These are phyloP conservation scores for Tarsius wallacei DNA, from an alignment of 2,797 vertebrate species.

Conservation along the genomic window DNA sequence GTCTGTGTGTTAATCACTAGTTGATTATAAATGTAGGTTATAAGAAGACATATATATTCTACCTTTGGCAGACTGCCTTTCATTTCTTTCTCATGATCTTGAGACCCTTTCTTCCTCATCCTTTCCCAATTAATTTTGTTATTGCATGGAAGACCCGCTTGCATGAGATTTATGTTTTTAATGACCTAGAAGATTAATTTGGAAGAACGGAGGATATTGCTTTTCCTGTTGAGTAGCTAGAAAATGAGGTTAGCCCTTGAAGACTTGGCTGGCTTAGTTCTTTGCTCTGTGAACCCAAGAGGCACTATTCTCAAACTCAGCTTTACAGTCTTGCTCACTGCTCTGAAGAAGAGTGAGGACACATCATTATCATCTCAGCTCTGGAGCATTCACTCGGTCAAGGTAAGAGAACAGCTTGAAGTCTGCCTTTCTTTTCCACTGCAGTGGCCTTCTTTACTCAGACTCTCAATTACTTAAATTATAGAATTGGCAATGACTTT, in stretches of 20 bases:
- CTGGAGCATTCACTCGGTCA: accelerated
- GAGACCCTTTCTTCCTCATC: conserved; percentile 16
- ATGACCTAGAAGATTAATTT: conserved; percentile 81
- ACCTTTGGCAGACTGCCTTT: conserved; percentile 8
- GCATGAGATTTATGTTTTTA: conserved; percentile 77
- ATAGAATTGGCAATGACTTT: conserved; percentile 73
- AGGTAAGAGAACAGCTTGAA: neutral
- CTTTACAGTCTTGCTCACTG: neutral
- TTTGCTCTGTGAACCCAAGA: neutral
- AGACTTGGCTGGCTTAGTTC: neutral
- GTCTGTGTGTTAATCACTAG: neutral
- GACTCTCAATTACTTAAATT: conserved; percentile 70
- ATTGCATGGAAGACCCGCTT: conserved; percentile 73
- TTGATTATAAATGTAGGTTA: neutral
- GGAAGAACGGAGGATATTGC: conserved; percentile 63
- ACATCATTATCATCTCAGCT: neutral
- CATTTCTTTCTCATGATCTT: conserved; percentile 64
- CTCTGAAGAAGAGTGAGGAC: neutral
- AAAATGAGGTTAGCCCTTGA: conserved; percentile 52
- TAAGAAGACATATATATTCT: neutral
- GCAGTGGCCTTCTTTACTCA: neutral
- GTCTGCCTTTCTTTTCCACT: neutral
- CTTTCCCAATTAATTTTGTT: conserved; percentile 79
- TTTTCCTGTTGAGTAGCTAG: conserved; percentile 74
- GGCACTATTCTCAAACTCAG: neutral